Percentiles rank a stretch among this genome's conserved stretches.
Evolutionary conservation across 2,113 vertebrate genomes (phyloP).

Genomic region (Burhinus oedicnemus): DNA sequence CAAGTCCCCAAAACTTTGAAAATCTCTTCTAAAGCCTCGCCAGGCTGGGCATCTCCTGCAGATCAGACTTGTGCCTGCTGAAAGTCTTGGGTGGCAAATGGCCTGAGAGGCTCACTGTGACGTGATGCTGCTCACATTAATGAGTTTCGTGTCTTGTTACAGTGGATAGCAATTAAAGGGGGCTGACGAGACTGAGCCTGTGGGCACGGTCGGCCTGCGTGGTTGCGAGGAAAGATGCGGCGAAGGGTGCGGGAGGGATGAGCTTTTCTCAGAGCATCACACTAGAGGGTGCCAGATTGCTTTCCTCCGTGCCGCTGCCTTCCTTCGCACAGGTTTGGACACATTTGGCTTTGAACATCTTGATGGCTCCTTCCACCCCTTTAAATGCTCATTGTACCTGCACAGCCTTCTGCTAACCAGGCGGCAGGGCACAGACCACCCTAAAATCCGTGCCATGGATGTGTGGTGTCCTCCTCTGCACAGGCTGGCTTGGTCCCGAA

Average conservation of each 20-base stretch:
- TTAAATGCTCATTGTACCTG: background rate
- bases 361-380: background rate
- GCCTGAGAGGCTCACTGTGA: background rate
- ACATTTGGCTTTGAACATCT: background rate
- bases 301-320: slow-evolving; percentile 2
- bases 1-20: background rate
- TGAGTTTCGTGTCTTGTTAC: background rate
- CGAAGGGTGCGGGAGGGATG: background rate
- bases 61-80: fast-evolving
- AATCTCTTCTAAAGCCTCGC: background rate
- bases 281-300: slow-evolving; percentile 67
- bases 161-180: background rate
- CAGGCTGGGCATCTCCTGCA: fast-evolving
- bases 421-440: background rate
- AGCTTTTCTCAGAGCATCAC: slow-evolving; percentile 14
- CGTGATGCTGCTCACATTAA: background rate
- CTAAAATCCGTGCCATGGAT: fast-evolving
- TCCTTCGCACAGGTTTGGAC: background rate
- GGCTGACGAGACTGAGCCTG: background rate
- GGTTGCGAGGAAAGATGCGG: background rate
- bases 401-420: background rate
- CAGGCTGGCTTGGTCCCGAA: background rate
- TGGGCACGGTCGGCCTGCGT: background rate
- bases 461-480: background rate
- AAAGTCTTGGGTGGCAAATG: background rate